These are phyloP conservation scores for Oconnorella tubifera DNA, from an alignment of 2,888 invertebrate genomes.

Conservation along the genomic window DNA sequence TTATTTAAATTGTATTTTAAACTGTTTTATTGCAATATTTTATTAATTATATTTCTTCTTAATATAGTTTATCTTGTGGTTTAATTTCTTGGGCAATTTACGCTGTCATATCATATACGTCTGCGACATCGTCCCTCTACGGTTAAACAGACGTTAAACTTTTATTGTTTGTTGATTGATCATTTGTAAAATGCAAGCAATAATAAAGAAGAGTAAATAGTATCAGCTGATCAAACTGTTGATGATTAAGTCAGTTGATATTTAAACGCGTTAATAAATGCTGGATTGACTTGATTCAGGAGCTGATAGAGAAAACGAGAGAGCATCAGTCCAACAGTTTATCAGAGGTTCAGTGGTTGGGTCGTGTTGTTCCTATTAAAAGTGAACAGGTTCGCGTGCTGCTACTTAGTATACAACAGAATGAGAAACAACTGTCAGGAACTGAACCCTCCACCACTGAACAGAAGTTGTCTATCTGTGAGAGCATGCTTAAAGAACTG, in stretches of 20 bases:
- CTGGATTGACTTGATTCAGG: slow-evolving; percentile 50
- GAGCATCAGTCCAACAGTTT: slow-evolving; percentile 75
- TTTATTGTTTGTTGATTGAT: slow-evolving; percentile 46
- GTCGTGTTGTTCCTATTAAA: slow-evolving; percentile 66
- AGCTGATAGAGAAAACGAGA: slow-evolving; percentile 77
- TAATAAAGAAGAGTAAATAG: background rate
- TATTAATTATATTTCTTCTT: no score
- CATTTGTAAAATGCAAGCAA: background rate
- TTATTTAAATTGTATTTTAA: no score
- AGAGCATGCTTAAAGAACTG: slow-evolving; percentile 87
- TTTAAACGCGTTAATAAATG: background rate
- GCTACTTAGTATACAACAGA: slow-evolving; percentile 49
- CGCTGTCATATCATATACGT: no score
- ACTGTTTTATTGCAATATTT: no score
- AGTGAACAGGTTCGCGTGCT: slow-evolving; percentile 63
- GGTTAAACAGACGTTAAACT: no score
- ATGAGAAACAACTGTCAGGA: slow-evolving; percentile 46
- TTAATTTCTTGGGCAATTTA: no score
- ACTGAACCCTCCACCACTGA: slow-evolving; percentile 34
- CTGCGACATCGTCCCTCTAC: no score
- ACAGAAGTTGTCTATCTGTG: slow-evolving; percentile 75
- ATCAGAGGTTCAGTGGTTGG: slow-evolving; percentile 86
- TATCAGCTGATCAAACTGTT: background rate
- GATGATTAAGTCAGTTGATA: background rate
- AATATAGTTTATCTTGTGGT: no score